phyloP scores from a whole-genome alignment of 2,888 invertebrate species.

The Nymphalis urticae region DNA sequence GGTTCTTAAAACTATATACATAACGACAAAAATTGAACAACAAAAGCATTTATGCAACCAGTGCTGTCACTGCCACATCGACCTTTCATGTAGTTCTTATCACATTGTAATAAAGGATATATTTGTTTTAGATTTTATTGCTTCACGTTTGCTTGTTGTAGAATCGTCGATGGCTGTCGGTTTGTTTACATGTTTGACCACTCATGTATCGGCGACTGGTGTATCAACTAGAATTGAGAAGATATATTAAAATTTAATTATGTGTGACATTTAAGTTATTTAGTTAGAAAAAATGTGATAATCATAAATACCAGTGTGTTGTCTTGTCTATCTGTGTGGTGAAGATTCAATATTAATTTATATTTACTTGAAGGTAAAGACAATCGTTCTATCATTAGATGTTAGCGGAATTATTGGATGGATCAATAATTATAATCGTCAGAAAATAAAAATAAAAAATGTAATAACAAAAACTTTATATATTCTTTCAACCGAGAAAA shows the following conservation, averaged over 20 bases:
- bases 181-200: conserved; percentile 29
- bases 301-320: not conserved
- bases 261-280: not conserved
- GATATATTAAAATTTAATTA: no score
- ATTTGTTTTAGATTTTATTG: not conserved
- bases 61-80: not conserved
- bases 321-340: no score
- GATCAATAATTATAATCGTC: not conserved
- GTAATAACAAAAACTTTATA: no score
- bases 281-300: not conserved
- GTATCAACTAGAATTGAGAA: conserved; percentile 13
- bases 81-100: conserved; percentile 5
- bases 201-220: conserved; percentile 27
- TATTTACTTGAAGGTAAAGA: no score
- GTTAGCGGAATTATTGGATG: not conserved
- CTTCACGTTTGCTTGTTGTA: not conserved
- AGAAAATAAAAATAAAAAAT: no score
- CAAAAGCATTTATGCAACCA: not conserved
- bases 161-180: conserved; percentile 20
- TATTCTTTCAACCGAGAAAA: no score
- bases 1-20: not conserved
- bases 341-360: no score
- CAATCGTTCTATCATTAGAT: not conserved
- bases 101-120: conserved; percentile 16
- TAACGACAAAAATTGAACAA: conserved; percentile 16